Percentiles rank a stretch among this genome's conserved stretches.
Conservation (phyloP, 2,888 invertebrate species). For the Cancer borealis region DNA sequence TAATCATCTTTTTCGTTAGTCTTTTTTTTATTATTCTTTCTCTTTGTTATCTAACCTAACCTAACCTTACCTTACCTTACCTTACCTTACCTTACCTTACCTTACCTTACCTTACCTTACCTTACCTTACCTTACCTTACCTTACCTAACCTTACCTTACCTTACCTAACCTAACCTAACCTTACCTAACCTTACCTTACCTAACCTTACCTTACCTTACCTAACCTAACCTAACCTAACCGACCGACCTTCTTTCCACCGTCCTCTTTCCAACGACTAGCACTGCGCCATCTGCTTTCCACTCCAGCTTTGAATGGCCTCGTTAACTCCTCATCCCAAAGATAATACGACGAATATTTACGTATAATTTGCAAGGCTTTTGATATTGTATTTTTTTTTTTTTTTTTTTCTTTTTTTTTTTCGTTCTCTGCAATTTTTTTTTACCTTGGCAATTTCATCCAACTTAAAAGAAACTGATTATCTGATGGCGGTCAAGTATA, state of each 20-base stretch:
- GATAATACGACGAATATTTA: conserved; percentile 24
- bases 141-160: no score
- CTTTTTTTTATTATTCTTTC: no score
- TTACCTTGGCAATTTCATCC: neutral
- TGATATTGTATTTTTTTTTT: neutral
- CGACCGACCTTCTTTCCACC: neutral
- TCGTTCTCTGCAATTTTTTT: neutral
- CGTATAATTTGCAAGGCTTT: neutral
- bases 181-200: no score
- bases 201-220: no score
- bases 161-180: no score
- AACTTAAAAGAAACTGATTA: neutral
- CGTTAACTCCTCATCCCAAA: conserved; percentile 13
- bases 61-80: no score
- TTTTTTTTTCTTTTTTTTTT: neutral
- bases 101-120: no score
- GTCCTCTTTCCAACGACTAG: no score
- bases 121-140: no score
- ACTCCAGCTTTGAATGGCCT: neutral
- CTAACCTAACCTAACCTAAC: no score
- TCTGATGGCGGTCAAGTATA: conserved; percentile 6
- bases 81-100: no score
- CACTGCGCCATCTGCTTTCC: neutral
- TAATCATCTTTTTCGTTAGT: neutral
- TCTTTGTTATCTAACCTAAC: no score